phyloP scores from a whole-genome alignment of 1,140 invertebrate species.

The Listronotus oregonensis region DNA sequence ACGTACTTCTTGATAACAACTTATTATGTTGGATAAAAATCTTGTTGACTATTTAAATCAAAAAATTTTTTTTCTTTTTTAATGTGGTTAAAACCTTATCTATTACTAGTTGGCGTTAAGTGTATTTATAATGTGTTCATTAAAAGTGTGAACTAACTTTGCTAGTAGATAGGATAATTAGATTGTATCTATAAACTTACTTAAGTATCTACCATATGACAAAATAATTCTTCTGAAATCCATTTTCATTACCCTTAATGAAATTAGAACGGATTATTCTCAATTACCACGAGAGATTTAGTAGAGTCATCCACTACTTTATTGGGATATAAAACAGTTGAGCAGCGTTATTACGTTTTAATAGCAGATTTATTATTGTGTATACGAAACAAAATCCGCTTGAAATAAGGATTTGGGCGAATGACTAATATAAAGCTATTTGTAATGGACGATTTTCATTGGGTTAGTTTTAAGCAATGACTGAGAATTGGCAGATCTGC shows the following conservation, averaged over 20 bases:
- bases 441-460: slow-evolving; percentile 16
- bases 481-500: not conserved
- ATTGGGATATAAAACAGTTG: slow-evolving; percentile 27
- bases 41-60: no score
- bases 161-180: no score
- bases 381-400: slow-evolving; percentile 28
- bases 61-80: no score
- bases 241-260: slow-evolving; percentile 23
- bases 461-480: slow-evolving; percentile 2
- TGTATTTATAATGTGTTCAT: no score
- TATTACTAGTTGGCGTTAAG: no score
- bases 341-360: slow-evolving; percentile 30
- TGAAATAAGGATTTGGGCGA: slow-evolving; percentile 19
- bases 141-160: no score
- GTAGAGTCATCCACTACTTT: slow-evolving; percentile 29
- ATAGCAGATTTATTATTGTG: slow-evolving; percentile 28
- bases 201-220: no score
- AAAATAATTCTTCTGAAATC: not conserved
- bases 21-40: no score
- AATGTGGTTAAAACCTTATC: no score
- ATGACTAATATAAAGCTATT: slow-evolving; percentile 28
- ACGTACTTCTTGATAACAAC: no score
- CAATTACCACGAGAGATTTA: slow-evolving; percentile 31
- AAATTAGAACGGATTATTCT: slow-evolving; percentile 30
- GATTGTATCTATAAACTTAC: no score